A percentile compares a stretch with the other conserved stretches of the same genome.
These are phyloP conservation scores for Lissonota sp. DNA, from an alignment of 2,888 invertebrate genomes.

Conservation along the genomic window DNA sequence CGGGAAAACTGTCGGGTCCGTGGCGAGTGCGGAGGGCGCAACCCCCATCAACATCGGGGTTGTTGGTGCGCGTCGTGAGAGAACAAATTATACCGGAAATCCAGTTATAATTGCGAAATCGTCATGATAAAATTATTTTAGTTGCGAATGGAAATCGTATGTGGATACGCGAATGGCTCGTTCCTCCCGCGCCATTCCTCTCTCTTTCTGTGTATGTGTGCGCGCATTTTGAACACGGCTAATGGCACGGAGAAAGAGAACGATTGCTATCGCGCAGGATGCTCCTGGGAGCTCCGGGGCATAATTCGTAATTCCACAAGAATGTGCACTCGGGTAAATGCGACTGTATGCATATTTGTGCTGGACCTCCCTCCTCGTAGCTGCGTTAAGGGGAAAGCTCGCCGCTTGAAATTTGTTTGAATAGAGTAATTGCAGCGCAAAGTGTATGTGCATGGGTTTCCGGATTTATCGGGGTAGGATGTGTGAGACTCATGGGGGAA, in stretches of 20 bases:
- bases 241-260: conserved; percentile 38
- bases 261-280: conserved; percentile 37
- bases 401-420: conserved; percentile 59
- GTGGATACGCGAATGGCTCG: background rate
- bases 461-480: conserved; percentile 53
- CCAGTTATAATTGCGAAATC: conserved; percentile 53
- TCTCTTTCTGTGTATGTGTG: background rate
- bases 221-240: conserved; percentile 16
- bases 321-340: conserved; percentile 29
- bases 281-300: conserved; percentile 36
- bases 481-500: conserved; percentile 12
- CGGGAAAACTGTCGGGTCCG: conserved; percentile 37
- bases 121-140: conserved; percentile 55
- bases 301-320: conserved; percentile 55
- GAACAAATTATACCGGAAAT: conserved; percentile 55
- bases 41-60: background rate
- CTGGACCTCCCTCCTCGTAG: background rate
- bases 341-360: conserved; percentile 16
- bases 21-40: background rate
- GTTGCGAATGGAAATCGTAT: conserved; percentile 27
- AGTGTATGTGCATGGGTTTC: conserved; percentile 59
- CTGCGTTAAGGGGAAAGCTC: background rate
- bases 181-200: background rate
- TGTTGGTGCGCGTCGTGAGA: background rate
- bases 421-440: conserved; percentile 63